A percentile compares a stretch with the other conserved stretches of the same genome.
These are phyloP conservation scores for Ceratoteleas bidentatus DNA, from an alignment of 1,140 invertebrate species.

Conservation along the genomic window DNA sequence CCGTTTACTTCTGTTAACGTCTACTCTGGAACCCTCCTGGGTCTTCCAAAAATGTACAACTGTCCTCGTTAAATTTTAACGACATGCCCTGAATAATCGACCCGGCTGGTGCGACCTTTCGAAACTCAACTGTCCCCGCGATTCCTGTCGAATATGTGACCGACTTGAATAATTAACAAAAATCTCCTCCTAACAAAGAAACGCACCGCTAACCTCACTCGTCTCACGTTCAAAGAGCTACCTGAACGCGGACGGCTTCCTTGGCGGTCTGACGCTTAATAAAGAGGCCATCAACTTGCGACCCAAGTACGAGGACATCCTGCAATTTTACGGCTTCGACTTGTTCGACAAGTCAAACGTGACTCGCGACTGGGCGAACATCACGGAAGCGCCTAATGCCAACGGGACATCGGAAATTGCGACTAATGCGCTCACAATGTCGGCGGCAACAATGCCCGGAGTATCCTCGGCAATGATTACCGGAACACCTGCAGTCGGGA, in stretches of 20 bases:
- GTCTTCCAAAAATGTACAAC: no score
- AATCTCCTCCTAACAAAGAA: no score
- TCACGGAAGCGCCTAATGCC: slow-evolving; percentile 22
- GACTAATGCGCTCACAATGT: slow-evolving; percentile 39
- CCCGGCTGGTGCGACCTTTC: no score
- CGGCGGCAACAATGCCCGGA: slow-evolving; percentile 27
- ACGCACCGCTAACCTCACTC: no score
- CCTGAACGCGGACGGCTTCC: slow-evolving; percentile 89
- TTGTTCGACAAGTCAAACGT: slow-evolving; percentile 68
- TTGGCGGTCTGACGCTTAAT: slow-evolving; percentile 89
- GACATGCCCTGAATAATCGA: no score
- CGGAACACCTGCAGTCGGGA: slow-evolving; percentile 45
- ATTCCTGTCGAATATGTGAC: no score
- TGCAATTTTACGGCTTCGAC: slow-evolving; percentile 90
- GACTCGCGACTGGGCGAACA: slow-evolving; percentile 18
- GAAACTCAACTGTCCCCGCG: no score
- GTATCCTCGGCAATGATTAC: slow-evolving; percentile 46
- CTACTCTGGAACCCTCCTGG: no score
- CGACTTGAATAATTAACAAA: no score
- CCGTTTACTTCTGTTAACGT: no score
- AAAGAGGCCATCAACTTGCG: slow-evolving; percentile 88
- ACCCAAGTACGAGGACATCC: slow-evolving; percentile 85
- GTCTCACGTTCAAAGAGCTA: slow-evolving; percentile 84
- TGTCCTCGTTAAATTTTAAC: no score
- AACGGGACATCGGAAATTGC: slow-evolving; percentile 42